Base-by-base conservation (phyloP, 2,888 invertebrate genomes). In the Rhingia rostrata region DNA sequence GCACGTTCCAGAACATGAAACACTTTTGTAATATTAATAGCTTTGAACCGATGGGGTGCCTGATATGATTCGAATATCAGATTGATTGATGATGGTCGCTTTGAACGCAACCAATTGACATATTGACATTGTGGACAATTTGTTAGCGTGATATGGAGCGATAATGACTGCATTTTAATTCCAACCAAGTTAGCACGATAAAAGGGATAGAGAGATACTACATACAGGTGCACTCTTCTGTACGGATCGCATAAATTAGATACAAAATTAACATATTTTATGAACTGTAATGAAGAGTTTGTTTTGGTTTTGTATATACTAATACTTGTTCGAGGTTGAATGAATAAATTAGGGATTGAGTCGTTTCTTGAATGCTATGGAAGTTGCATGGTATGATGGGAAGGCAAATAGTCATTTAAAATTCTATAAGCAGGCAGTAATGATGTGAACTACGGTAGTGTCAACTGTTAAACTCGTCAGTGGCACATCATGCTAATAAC, bases 1-100 rank as follows among this genome's bases (percentile, higher is more conserved):
- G 83, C 67, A 83, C 79, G 79, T 73, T 79, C 79, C 73, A 73
- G 73, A 79, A 69, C 83, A 79, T 79, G 79, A 56, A 79, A 79
- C 83, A 83, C 83, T 79, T 63, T 83, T 83, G 79, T 69, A 83
- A 73, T 83, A 79, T 83, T 83, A 83, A 83, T 83, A 77, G 61
- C 58, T 53, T 70, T 54, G 41, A 77, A 53, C 81, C 53, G 22
- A 22, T 22, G 22, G 22, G 22, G 22, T 43, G 33, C 9, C 6
- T 39, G 56, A 6, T 37, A 56, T 35, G 54, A 56, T 37, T 47
- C 67, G 56, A 47, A 5, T 30, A n/a, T 33, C 51, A 41, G 69
- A 78, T 78, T 72, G 82, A 78, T 82, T 78, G 66, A 82, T 73
- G 82, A 67, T 83, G 39, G 70, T 41, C 49, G 22, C 30, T 22